Evolutionary conservation across 2,113 vertebrate genomes (phyloP).

Genomic region (Nycticebus coucang): DNA sequence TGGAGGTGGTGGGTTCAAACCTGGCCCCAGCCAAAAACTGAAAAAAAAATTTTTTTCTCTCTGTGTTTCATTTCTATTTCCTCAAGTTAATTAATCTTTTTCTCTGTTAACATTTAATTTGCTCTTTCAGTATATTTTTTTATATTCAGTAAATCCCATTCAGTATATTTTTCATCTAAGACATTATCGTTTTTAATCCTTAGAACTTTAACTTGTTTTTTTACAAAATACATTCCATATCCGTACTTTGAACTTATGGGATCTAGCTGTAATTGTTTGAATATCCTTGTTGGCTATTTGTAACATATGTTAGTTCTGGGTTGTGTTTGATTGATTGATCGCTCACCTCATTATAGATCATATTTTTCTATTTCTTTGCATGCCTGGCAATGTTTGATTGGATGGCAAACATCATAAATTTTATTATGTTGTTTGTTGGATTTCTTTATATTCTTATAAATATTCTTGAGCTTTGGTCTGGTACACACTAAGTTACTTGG

Average conservation of each 20-base stretch:
- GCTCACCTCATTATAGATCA: neutral
- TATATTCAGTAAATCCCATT: no score
- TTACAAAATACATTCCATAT: neutral
- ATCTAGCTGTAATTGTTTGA: neutral
- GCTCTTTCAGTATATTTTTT: neutral
- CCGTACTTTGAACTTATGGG: neutral
- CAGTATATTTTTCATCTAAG: neutral
- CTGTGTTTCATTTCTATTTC: constrained; percentile 15
- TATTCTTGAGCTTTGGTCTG: constrained; percentile 23
- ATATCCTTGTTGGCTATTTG: constrained; percentile 1
- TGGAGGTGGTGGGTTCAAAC: no score
- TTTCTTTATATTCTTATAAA: constrained; percentile 44
- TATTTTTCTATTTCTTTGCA: constrained; percentile 29
- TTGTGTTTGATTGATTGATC: neutral
- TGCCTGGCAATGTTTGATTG: neutral
- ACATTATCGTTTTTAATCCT: neutral
- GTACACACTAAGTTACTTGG: neutral
- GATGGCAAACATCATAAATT: neutral
- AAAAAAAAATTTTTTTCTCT: neutral
- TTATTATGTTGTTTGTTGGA: neutral
- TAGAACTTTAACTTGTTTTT: constrained; percentile 22
- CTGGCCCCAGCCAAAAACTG: no score
- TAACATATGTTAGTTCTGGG: neutral
- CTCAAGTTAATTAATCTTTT: neutral
- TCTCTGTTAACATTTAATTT: neutral